Conservation (phyloP, 2,888 invertebrate genomes). For the Agriopis aurantiaria region DNA sequence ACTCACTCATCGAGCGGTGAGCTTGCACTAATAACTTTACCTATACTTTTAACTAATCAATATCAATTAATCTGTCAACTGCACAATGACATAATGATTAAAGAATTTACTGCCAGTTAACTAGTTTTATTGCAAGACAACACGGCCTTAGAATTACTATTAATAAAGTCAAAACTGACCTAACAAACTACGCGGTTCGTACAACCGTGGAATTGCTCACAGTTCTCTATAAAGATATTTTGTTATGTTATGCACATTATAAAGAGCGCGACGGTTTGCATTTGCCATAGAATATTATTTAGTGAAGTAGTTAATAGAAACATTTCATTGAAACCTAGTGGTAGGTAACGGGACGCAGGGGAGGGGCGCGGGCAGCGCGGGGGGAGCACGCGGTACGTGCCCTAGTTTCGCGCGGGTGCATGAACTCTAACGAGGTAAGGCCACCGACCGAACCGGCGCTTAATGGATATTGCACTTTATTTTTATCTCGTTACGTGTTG, state of each 20-base stretch:
- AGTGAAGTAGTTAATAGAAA: conserved; percentile 61
- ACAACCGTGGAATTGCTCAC: conserved; percentile 37
- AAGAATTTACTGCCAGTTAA: conserved; percentile 53
- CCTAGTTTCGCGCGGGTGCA: conserved; percentile 86
- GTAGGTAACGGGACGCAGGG: conserved; percentile 75
- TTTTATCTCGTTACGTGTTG: conserved; percentile 51
- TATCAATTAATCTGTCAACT: conserved; percentile 34
- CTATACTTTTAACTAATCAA: conserved; percentile 1
- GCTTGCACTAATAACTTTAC: conserved; percentile 42
- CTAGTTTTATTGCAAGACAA: conserved; percentile 50
- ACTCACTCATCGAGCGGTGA: conserved; percentile 59
- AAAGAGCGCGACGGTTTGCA: conserved; percentile 49
- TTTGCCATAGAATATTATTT: conserved; percentile 59
- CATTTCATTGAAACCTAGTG: conserved; percentile 82
- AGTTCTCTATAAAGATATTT: conserved; percentile 43
- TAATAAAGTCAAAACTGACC: conserved; percentile 49
- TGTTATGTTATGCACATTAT: conserved; percentile 40
- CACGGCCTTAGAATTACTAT: conserved; percentile 60
- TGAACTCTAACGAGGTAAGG: conserved; percentile 87
- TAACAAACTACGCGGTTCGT: conserved; percentile 43
- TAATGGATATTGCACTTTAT: conserved; percentile 71
- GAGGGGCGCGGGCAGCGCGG: conserved; percentile 57
- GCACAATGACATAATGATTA: conserved; percentile 48
- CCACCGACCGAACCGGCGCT: conserved; percentile 78
- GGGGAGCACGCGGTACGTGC: conserved; percentile 80